phyloP scores from a whole-genome alignment of 2,888 invertebrate genomes.

The Tyria jacobaeae region DNA sequence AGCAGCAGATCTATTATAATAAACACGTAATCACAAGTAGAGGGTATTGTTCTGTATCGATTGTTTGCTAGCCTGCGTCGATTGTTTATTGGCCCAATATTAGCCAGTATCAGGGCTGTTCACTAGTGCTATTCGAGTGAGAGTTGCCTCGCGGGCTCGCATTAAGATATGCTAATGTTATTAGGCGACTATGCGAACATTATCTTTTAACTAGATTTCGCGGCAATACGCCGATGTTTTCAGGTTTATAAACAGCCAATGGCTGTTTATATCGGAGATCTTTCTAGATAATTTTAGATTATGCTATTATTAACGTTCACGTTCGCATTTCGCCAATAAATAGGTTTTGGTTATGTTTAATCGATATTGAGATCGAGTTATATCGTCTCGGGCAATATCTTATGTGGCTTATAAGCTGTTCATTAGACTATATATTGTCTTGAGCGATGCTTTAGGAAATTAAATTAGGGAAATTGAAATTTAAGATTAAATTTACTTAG shows the following conservation, averaged over 20 bases:
- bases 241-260: conserved; percentile 53
- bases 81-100: conserved; percentile 69
- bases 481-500: background rate
- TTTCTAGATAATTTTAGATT: conserved; percentile 60
- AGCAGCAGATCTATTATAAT: conserved; percentile 69
- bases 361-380: conserved; percentile 18
- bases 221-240: conserved; percentile 61
- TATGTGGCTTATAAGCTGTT: conserved; percentile 6
- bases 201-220: conserved; percentile 66
- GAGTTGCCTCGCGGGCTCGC: conserved; percentile 48
- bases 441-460: background rate
- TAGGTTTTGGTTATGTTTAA: conserved; percentile 29
- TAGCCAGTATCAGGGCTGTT: conserved; percentile 60
- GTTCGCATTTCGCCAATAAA: conserved; percentile 33
- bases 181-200: conserved; percentile 67
- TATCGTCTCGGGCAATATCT: background rate
- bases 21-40: conserved; percentile 73
- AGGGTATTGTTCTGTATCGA: conserved; percentile 39
- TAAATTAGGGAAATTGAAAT: background rate
- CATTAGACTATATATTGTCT: conserved; percentile 7
- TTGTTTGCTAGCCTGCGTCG: conserved; percentile 61
- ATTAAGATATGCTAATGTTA: conserved; percentile 82
- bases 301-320: conserved; percentile 48
- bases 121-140: conserved; percentile 31
- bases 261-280: conserved; percentile 59